phyloP scores from a whole-genome alignment of 2,113 vertebrate species.

The Pantherophis guttatus region DNA sequence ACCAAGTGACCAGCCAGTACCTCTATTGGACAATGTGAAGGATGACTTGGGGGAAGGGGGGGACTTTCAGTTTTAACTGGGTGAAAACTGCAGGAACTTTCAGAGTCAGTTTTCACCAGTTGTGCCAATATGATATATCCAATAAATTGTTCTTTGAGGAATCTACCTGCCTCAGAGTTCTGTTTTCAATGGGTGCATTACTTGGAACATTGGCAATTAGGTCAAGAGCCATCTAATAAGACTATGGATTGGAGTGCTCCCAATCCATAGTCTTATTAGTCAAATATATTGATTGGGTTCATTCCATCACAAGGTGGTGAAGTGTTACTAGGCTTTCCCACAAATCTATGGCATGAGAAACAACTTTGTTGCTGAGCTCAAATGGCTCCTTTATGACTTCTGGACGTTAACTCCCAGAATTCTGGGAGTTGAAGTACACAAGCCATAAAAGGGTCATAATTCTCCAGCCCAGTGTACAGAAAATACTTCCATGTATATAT shows the following conservation, averaged over 20 bases:
- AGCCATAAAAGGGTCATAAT: background rate
- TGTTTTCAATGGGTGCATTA: no score
- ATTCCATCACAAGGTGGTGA: background rate
- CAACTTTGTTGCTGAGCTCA: background rate
- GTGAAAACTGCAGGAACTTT: no score
- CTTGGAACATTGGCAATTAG: background rate
- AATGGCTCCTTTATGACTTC: background rate
- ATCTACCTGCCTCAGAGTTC: no score
- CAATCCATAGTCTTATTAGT: background rate
- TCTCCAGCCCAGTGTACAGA: background rate
- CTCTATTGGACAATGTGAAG: no score
- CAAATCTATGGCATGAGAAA: background rate
- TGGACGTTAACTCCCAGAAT: background rate
- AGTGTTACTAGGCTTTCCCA: background rate
- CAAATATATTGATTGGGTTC: background rate
- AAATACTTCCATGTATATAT: background rate
- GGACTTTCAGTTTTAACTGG: no score
- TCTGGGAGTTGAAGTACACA: background rate
- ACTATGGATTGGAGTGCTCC: background rate
- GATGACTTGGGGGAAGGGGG: no score
- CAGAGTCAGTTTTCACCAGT: no score
- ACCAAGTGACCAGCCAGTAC: no score
- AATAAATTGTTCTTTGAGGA: no score
- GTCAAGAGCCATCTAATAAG: background rate
- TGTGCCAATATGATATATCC: no score